phyloP scores from a whole-genome alignment of 37 sponge, comb jelly and placozoan genomes.

The Cladorhizidae sp. region DNA sequence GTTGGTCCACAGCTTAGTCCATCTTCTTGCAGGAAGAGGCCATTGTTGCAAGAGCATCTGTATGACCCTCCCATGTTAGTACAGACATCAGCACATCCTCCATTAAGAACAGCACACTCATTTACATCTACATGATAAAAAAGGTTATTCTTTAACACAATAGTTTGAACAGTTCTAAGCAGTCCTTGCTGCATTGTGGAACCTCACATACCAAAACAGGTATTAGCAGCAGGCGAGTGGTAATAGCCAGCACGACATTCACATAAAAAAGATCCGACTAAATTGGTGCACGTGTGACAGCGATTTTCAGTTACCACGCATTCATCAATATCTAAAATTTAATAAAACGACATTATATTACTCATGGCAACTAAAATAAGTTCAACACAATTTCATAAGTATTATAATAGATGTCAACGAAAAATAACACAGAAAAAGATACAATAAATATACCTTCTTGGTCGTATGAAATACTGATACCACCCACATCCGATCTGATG shows the following conservation, averaged over 20 bases:
- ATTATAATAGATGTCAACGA: no score
- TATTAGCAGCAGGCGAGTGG: conserved; percentile 19
- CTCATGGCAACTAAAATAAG: neutral
- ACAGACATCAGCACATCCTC: conserved; percentile 47
- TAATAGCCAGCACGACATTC: conserved; percentile 34
- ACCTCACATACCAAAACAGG: conserved; percentile 33
- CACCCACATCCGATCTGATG: neutral
- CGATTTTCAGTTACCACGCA: neutral
- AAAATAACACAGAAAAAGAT: no score
- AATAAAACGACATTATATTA: neutral
- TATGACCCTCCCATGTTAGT: conserved; percentile 32
- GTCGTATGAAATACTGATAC: neutral
- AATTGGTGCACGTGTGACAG: conserved; percentile 37
- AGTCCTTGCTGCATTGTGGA: neutral
- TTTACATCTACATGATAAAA: conserved; percentile 71
- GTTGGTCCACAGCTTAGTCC: conserved; percentile 13
- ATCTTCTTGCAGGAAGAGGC: conserved; percentile 1
- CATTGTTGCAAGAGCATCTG: conserved; percentile 21
- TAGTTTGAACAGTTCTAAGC: neutral
- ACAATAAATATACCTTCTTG: neutral
- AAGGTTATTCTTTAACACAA: no score
- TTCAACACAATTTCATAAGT: neutral
- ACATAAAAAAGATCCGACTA: conserved; percentile 48
- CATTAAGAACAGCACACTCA: conserved; percentile 63
- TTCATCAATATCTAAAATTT: neutral